phyloP scores from a whole-genome alignment of 2,113 vertebrate species.

The Scolopax mira region DNA sequence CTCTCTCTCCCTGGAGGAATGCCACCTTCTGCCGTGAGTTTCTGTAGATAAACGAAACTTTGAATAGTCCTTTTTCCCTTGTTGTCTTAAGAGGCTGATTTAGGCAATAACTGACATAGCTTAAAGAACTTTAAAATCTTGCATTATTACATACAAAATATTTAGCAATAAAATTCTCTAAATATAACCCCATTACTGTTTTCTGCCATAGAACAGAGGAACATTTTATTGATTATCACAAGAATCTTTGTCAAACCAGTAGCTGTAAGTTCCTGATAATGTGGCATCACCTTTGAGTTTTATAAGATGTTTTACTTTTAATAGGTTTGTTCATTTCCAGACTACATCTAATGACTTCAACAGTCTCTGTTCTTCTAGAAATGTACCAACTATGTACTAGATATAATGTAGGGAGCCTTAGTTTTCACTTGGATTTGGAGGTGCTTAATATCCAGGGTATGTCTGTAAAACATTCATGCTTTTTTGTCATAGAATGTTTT shows the following conservation, averaged over 20 bases:
- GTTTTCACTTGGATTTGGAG: neutral
- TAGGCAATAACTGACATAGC: no score
- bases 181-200: rapidly evolving
- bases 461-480: neutral
- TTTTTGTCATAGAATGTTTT: neutral
- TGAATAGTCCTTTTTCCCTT: neutral
- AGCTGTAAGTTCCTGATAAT: neutral
- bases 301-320: neutral
- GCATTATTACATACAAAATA: neutral
- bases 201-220: neutral
- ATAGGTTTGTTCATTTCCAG: neutral
- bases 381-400: neutral
- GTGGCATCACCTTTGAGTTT: neutral
- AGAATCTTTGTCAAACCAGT: neutral
- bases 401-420: neutral
- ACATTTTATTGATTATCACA: neutral
- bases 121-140: neutral
- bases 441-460: neutral
- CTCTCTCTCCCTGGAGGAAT: slow-evolving; percentile 75
- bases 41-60: neutral
- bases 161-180: neutral
- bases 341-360: neutral
- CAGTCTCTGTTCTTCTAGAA: neutral
- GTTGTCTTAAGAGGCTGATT: neutral
- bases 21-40: slow-evolving; percentile 79